Evolutionary conservation across 37 sponge, comb jelly and placozoan genomes (phyloP), one percentile per base, ranked within the genome.

Genomic region (Beroe forskalii): DNA sequence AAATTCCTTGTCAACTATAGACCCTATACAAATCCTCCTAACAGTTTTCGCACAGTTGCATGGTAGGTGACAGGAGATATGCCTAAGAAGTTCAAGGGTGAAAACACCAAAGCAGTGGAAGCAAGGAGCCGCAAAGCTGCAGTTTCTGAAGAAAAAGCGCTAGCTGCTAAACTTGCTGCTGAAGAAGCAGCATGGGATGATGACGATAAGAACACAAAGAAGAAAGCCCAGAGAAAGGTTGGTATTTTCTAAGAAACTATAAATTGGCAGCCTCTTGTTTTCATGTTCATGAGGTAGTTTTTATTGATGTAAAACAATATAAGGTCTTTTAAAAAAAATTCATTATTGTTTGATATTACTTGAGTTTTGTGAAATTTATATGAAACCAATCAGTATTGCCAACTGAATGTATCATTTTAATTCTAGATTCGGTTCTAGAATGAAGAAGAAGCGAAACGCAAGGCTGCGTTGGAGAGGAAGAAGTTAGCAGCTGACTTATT

Each of bases 131-230:
- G 94, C 67, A 94, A 93, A 41, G 91, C 86, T 1, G 94, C 93
- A 0, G 90, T 92, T 27, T 83, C 67, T 1, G 92, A 91, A 1
- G 92, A 91, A 27, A 92, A 92, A 33, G 94, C 91, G 33, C 90
- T 61, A 40, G 75, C 63, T 37, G 95, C 91, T 36, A 83, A 61
- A 62, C 39, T 67, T 33, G 95, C 91, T 32, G 92, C 92, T 27
- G 96, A 95, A 43, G 99, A 99, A 23, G 95, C 60, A 9, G 92
- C 92, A 63, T 99, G 99, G 99, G 89, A 67, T 67, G 99, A 99
- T 42, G 95, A 96, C 38, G 96, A 96, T 62, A 96, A 96, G 67
- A 76, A 91, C 14, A 91, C 86, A 0, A 62, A 89, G 43, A 96
- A 93, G 72, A 99, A 96, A 89, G 91, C 92, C 76, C 93, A 96